Evolutionary conservation across 2,113 vertebrate species (phyloP), one percentile per base, ranked within the genome.

Genomic region (Albula glossodonta): DNA sequence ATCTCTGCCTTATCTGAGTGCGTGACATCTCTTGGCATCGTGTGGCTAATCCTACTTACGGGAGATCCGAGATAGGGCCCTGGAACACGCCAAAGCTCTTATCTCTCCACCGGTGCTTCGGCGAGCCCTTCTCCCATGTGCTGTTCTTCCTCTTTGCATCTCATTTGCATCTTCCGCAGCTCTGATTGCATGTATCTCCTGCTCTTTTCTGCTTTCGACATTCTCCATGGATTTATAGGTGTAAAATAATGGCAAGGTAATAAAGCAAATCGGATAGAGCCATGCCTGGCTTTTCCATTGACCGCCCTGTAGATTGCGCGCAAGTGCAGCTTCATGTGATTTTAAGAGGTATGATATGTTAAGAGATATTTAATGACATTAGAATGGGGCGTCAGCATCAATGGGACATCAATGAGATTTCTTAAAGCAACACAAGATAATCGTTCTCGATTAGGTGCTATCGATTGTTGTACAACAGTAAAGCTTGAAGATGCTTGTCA

Each of bases 101-200:
- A 13, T 56, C n/a, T 41, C 70, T 53, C 49, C 51, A 41, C 83
- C 83, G 74, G 63, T 6, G n/a, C 50, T 6, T 51, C 48, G 51
- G 70, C 63, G 51, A 25, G 22, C 25, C 63, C 83, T 84, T 22
- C 51, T 49, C 22, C 66, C 22, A 51, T 17, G 31, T 19, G 70
- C 66, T 74, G 48, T 84, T 74, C 83, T 63, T 31, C 66, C 22
- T 51, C 53, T 84, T 84, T 84, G 83, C 83, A 84, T 84, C 63
- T 48, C 10, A 52, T 77, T 84, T 84, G 51, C 25, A 56, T 79
- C 25, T 25, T 74, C 56, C 13, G 7, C 52, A 78, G 48, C 51
- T 79, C 53, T 79, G 25, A 0, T 22, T 49, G 51, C 17, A 66
- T 19, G 8, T 13, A 1, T 60, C 17, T 3, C 60, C 31, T 70